Evolutionary conservation across 2,797 vertebrate genomes (phyloP).

Genomic region (Cephalopachus bancanus): DNA sequence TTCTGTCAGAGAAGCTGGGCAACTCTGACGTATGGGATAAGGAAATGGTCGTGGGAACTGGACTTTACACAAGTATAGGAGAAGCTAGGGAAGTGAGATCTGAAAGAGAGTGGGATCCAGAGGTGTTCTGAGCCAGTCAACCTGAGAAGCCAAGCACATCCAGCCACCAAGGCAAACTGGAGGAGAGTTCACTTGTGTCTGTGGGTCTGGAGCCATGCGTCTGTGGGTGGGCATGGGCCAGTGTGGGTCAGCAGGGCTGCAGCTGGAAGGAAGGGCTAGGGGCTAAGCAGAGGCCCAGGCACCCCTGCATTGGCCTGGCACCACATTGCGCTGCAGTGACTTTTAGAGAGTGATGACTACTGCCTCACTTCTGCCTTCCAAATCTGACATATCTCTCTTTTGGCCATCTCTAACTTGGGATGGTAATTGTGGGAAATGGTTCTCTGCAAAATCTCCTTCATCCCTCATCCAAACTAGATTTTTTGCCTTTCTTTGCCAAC

Average conservation of each 20-base stretch:
- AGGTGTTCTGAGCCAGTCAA: neutral
- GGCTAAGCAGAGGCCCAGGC: neutral
- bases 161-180: neutral
- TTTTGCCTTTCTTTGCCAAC: neutral
- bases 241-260: neutral
- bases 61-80: neutral
- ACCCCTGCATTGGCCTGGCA: neutral
- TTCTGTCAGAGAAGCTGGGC: neutral
- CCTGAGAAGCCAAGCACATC: neutral
- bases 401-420: neutral
- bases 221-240: neutral
- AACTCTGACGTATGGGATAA: neutral
- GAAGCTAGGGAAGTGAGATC: neutral
- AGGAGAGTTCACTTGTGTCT: neutral
- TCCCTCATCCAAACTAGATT: conserved; percentile 2
- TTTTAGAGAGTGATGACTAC: neutral
- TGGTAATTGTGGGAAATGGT: neutral
- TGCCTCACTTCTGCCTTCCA: neutral
- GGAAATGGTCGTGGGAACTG: neutral
- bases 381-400: neutral
- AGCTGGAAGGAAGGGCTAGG: neutral
- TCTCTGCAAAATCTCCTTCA: neutral
- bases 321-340: neutral
- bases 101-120: neutral
- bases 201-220: neutral